phyloP scores from a whole-genome alignment of 2,113 vertebrate species.

The Heterochromis multidens region DNA sequence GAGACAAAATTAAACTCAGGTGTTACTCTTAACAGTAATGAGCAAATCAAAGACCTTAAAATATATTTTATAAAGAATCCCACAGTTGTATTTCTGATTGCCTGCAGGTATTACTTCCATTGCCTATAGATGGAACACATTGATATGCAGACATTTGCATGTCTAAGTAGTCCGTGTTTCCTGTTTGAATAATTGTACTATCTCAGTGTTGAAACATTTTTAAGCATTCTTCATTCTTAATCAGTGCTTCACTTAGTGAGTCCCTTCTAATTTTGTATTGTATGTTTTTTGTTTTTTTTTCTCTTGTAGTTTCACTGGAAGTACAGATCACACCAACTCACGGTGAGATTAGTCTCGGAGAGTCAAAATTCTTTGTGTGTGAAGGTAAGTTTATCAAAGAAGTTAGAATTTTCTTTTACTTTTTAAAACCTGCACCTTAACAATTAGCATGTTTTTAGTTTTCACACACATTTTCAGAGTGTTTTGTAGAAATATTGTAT shows the following conservation, averaged over 20 bases:
- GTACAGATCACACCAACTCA: conserved; percentile 92
- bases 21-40: not conserved
- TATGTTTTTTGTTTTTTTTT: conserved; percentile 25
- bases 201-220: not conserved
- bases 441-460: not conserved
- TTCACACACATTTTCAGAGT: not conserved
- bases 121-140: not conserved
- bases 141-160: not conserved
- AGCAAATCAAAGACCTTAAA: not conserved
- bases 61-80: not conserved
- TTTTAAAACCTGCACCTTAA: not conserved
- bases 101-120: not conserved
- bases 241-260: not conserved
- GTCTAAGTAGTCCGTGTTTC: not conserved
- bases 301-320: conserved; percentile 84
- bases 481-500: not conserved
- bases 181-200: not conserved
- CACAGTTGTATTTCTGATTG: not conserved
- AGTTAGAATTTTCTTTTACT: not conserved
- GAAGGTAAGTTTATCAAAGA: conserved; percentile 78
- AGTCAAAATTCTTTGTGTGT: conserved; percentile 98
- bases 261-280: conserved; percentile 1
- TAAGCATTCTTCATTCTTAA: not conserved
- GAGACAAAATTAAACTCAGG: not conserved
- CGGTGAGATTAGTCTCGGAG: conserved; percentile 95